Evolutionary conservation across 2,113 vertebrate genomes (phyloP), one percentile per base, ranked within the genome.

Genomic region (Gobiocypris rarus): DNA sequence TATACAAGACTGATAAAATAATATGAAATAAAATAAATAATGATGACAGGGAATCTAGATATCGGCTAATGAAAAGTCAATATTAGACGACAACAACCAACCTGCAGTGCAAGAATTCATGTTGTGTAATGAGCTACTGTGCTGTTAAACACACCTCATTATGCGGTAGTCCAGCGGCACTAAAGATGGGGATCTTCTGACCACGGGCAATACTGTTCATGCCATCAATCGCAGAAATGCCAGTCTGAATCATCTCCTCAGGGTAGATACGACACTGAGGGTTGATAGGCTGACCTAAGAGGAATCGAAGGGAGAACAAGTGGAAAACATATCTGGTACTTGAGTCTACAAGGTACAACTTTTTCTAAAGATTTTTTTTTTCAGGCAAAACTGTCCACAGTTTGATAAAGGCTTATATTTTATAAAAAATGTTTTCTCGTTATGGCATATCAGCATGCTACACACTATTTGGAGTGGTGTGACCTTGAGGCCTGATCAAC

Each of bases 151-250:
- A 48, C 70, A 96, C 95, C 93, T 96, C 95, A 6, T 96, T 96
- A 90, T 96, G 95, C 9, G 95, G 95, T n/a, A 96, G 87, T 6
- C 95, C 95, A 77, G 95, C 95, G 38, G 95, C 95, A 59, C 95
- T 95, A 69, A 96, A 96, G 41, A 96, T 96, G 0, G 95, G 95
- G 87, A 96, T 96, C 92, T 96, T 96, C 91, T 96, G 95, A 70
- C 95, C 95, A 89, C 95, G 88, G 52, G 95, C 95, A 8, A 95
- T 96, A 87, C 95, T 96, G 91, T 96, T 96, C 95, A 96, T 96
- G 75, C 94, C 94, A 67, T 96, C 95, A 2, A 96, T 96, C 82
- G 95, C 95, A 0, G 95, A 95, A 86, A 96, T 96, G 41, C 95
- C 95, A 0, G 95, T 96, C 90, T 96, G 95, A 87, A 96, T 96